Evolutionary conservation across 2,797 vertebrate species (phyloP).

Genomic region (Trachurus trachurus): DNA sequence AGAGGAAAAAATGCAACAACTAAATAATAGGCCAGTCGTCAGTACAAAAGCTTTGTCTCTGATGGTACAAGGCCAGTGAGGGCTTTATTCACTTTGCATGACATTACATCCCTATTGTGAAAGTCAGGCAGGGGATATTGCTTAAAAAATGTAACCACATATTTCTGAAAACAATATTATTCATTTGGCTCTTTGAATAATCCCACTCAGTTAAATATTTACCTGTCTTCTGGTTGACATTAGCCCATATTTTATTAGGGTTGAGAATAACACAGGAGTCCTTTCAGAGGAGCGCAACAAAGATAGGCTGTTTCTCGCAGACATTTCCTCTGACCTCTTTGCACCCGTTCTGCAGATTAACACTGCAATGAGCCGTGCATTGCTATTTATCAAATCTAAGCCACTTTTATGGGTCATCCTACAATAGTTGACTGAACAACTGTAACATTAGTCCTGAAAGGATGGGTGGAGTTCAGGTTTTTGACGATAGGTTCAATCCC

Average conservation of each 20-base stretch:
- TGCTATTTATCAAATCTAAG: constrained; percentile 71
- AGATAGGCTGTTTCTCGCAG: constrained; percentile 68
- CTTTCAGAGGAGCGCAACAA: constrained; percentile 69
- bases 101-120: constrained; percentile 71
- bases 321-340: constrained; percentile 71
- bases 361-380: constrained; percentile 72
- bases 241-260: constrained; percentile 55
- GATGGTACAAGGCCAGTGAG: constrained; percentile 69
- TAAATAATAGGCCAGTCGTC: constrained; percentile 76
- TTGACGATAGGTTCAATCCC: constrained; percentile 53
- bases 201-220: constrained; percentile 68
- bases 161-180: constrained; percentile 72
- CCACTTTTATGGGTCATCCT: constrained; percentile 61
- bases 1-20: constrained; percentile 69
- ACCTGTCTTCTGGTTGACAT: constrained; percentile 65
- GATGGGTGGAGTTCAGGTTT: constrained; percentile 52
- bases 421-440: constrained; percentile 26
- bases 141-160: constrained; percentile 66
- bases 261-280: constrained; percentile 56
- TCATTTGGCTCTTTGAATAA: constrained; percentile 57
- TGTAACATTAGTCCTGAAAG: constrained; percentile 58
- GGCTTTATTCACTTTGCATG: constrained; percentile 75
- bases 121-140: constrained; percentile 55
- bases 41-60: constrained; percentile 71
- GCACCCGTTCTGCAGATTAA: constrained; percentile 77